Percentiles rank a stretch among this genome's conserved stretches.
These are phyloP conservation scores for Drosophila lacteicornis DNA, from an alignment of 1,140 invertebrate genomes.

Conservation along the genomic window DNA sequence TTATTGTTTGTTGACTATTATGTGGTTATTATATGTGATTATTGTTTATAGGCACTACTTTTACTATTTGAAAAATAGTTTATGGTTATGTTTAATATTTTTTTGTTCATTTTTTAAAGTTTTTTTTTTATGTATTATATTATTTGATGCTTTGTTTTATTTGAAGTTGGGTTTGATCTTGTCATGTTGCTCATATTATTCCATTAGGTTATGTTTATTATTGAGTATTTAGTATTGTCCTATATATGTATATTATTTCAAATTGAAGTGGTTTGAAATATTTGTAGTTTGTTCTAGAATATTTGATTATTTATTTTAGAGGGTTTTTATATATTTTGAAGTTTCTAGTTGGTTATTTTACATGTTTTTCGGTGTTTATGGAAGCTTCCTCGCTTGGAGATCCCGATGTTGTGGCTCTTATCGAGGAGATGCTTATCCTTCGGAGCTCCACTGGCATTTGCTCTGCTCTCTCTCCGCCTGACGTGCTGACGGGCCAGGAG, in stretches of 20 bases:
- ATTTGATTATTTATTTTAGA: not conserved
- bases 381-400: slow-evolving; percentile 12
- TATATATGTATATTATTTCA: slow-evolving; percentile 5
- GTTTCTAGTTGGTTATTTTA: slow-evolving; percentile 3
- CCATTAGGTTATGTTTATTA: not conserved
- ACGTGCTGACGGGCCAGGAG: slow-evolving; percentile 42
- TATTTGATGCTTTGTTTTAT: not conserved
- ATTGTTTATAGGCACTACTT: slow-evolving; percentile 45
- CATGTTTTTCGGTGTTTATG: slow-evolving; percentile 11
- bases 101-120: not conserved
- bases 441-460: slow-evolving; percentile 66
- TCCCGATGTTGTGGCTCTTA: slow-evolving; percentile 16
- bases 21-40: slow-evolving; percentile 26
- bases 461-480: slow-evolving; percentile 17
- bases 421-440: slow-evolving; percentile 62
- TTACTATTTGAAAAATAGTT: slow-evolving; percentile 27
- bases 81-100: slow-evolving; percentile 1
- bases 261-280: slow-evolving; percentile 5
- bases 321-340: not conserved
- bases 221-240: not conserved
- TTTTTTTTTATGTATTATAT: not conserved
- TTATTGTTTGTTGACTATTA: slow-evolving; percentile 29
- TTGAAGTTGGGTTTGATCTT: not conserved
- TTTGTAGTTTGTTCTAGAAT: slow-evolving; percentile 10
- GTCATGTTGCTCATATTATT: not conserved